phyloP scores from a whole-genome alignment of 2,888 invertebrate species.

The Melanostoma mellinum region DNA sequence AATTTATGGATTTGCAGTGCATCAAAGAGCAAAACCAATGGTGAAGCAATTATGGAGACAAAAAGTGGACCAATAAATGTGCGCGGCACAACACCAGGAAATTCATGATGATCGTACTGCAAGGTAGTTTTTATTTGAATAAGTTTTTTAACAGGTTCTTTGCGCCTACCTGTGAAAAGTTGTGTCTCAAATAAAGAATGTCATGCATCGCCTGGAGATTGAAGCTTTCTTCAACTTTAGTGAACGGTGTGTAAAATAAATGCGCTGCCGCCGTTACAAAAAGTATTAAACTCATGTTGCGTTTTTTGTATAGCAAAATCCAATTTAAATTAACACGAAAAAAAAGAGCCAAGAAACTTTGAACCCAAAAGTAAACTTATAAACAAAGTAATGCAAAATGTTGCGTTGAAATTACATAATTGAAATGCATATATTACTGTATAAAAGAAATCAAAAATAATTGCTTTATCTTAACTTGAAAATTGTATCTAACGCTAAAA shows the following conservation, averaged over 20 bases:
- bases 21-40: conserved; percentile 87
- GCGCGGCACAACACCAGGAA: conserved; percentile 98
- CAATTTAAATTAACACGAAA: conserved; percentile 27
- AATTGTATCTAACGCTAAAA: too few relatives aligned
- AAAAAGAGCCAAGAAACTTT: conserved; percentile 8
- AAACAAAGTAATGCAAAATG: conserved; percentile 32
- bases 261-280: conserved; percentile 90
- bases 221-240: conserved; percentile 99
- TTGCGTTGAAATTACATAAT: conserved; percentile 60
- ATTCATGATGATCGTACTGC: conserved; percentile 98
- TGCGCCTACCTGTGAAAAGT: conserved; percentile 89
- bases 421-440: too few relatives aligned
- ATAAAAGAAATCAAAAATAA: too few relatives aligned
- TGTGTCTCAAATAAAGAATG: conserved; percentile 92
- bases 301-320: neutral
- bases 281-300: conserved; percentile 87
- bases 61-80: conserved; percentile 96
- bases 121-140: conserved; percentile 76
- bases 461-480: too few relatives aligned
- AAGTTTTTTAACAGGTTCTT: neutral
- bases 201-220: conserved; percentile 99
- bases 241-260: conserved; percentile 94
- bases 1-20: conserved; percentile 90
- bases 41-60: conserved; percentile 90
- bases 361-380: conserved; percentile 29